Evolutionary conservation across 92 coral and sea anemone species (phyloP).

Genomic region (Epizoanthus illoricatus): DNA sequence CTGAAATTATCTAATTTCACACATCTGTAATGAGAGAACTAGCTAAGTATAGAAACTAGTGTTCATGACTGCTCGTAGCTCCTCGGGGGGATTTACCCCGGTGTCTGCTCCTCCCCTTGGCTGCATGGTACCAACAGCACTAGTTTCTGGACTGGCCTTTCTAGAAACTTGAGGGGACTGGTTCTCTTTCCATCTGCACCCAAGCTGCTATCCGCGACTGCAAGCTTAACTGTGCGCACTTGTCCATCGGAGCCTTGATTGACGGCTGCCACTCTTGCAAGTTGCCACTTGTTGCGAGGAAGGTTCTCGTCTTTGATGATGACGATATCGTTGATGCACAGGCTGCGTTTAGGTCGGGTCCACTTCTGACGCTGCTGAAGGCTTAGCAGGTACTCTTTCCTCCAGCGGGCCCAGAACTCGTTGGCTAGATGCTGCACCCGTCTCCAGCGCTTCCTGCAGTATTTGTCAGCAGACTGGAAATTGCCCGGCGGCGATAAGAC

Average conservation of each 20-base stretch:
- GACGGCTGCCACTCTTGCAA: conserved; percentile 36
- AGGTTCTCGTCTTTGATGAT: conserved; percentile 49
- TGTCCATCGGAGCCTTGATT: conserved; percentile 49
- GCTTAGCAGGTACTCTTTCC: not conserved
- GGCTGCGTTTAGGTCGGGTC: conserved; percentile 9
- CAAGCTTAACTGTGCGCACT: conserved; percentile 49
- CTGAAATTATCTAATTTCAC: too few species aligned
- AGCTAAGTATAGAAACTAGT: too few species aligned
- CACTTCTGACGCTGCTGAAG: conserved; percentile 19
- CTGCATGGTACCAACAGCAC: conserved; percentile 31
- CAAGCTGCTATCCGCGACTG: conserved; percentile 46
- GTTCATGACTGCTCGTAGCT: not conserved
- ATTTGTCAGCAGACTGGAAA: not conserved
- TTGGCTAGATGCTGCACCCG: conserved; percentile 16
- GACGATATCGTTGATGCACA: conserved; percentile 43
- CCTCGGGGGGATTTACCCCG: conserved; percentile 37
- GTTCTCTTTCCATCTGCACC: conserved; percentile 44
- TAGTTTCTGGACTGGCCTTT: conserved; percentile 51
- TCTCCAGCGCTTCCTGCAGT: conserved; percentile 24
- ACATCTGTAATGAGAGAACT: too few species aligned
- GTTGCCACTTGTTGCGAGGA: conserved; percentile 42
- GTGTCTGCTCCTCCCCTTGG: not conserved
- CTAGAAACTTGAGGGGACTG: conserved; percentile 17
- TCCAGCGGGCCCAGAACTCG: conserved; percentile 21
- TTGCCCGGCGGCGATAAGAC: conserved; percentile 9